Evolutionary conservation across 2,797 vertebrate species (phyloP).

Genomic region (Helostoma temminkii): DNA sequence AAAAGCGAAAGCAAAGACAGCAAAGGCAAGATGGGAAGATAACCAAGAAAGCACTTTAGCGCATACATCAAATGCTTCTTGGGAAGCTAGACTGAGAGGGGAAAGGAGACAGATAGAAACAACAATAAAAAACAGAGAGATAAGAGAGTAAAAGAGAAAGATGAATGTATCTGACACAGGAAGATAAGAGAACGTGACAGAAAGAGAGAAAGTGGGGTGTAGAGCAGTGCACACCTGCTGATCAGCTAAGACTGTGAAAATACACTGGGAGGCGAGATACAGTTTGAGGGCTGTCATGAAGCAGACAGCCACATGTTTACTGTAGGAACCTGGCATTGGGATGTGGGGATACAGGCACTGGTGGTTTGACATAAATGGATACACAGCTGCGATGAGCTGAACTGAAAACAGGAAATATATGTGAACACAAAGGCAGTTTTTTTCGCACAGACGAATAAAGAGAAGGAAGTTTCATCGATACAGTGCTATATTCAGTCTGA

Average conservation of each 20-base stretch:
- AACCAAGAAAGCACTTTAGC: conserved; percentile 4
- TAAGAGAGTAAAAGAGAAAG: conserved; percentile 29
- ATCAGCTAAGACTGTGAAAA: conserved; percentile 40
- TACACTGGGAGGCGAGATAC: conserved; percentile 56
- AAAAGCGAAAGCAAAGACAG: conserved; percentile 24
- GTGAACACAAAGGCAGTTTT: conserved; percentile 45
- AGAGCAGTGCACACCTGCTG: conserved; percentile 65
- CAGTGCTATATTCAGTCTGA: conserved; percentile 9
- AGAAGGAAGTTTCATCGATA: conserved; percentile 44
- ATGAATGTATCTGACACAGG: conserved; percentile 55
- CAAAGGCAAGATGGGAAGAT: conserved; percentile 15
- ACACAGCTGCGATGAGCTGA: conserved; percentile 83
- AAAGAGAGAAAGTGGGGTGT: conserved; percentile 63
- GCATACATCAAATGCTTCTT: conserved; percentile 26
- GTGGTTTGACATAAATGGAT: conserved; percentile 85
- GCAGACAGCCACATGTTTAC: conserved; percentile 52
- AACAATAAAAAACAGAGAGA: conserved; percentile 37
- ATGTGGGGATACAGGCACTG: conserved; percentile 73
- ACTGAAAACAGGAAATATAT: conserved; percentile 86
- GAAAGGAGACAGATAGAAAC: conserved; percentile 29
- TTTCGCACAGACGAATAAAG: conserved; percentile 40
- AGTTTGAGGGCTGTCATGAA: conserved; percentile 38
- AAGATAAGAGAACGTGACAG: conserved; percentile 64
- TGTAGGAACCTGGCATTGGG: conserved; percentile 68
- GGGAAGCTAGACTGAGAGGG: conserved; percentile 35